Evolutionary conservation across 1,140 invertebrate species (phyloP), one percentile per base, ranked within the genome.

Genomic region (Semibalanus balanoides): DNA sequence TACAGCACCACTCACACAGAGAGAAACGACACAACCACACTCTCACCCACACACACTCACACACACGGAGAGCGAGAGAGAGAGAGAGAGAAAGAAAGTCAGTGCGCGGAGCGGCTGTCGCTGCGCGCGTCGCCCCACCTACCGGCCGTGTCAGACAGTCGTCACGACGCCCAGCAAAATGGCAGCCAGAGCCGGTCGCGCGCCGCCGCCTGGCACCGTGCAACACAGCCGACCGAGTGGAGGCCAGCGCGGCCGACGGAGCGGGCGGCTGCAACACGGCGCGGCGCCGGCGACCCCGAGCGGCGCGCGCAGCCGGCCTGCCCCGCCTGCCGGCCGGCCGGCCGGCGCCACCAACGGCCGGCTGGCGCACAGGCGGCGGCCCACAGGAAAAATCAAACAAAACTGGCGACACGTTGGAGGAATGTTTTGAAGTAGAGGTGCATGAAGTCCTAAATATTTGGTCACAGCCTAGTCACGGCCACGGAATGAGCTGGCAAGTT

Each of bases 261-360:
- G 51, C 35, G 76, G 31, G 72, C 73, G 43, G 76, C 76, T 76
- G 43, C 76, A 73, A 75, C 72, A 70, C 76, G 76, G 71, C 76
- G 72, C 76, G 76, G 5, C 76, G 25, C n/a, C 76, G 43, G 76
- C 74, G 69, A 25, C 73, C 74, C 74, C 0, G 70, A 31, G n/a
- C 30, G 31, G 43, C 74, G 76, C 29, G 43, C 76, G 76, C 76
- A 29, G 30, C 70, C 76, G 74, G 35, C 74, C 74, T 25, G 74
- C 40, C 76, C 40, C 64, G n/a, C 64, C 74, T 74, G 30, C 74
- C 64, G 40, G 28, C 74, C 74, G 28, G 30, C 64, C 43, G 75
- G 43, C 76, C n/a, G n/a, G n/a, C n/a, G n/a, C n/a, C n/a, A n/a
- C n/a, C n/a, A n/a, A n/a, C n/a, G n/a, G n/a, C n/a, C n/a, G n/a